Conservation (phyloP, 2,797 vertebrate species). For the Echeneis naucrates region DNA sequence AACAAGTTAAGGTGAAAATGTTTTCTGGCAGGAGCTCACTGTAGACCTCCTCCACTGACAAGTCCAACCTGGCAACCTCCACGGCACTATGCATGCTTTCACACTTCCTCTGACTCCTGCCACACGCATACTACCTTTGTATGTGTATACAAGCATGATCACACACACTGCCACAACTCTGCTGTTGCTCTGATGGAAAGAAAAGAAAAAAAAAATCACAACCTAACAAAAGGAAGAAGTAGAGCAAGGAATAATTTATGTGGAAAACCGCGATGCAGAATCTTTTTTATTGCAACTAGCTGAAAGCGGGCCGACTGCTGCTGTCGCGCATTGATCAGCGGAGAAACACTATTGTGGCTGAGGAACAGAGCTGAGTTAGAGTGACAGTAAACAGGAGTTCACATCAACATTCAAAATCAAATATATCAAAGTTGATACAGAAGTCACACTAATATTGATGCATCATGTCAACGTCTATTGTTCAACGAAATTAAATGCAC, state of each 20-base stretch:
- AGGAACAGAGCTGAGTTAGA: not conserved
- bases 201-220: constrained; percentile 29
- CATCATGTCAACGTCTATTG: not conserved
- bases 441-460: not conserved
- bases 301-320: not conserved
- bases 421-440: not conserved
- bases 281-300: not conserved
- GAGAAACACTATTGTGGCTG: constrained; percentile 9
- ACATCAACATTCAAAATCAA: not conserved
- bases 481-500: not conserved
- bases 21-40: constrained; percentile 59
- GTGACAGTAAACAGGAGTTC: not conserved
- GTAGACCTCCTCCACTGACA: constrained; percentile 44
- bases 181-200: constrained; percentile 27
- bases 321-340: not conserved
- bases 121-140: not conserved
- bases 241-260: constrained; percentile 45
- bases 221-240: constrained; percentile 32
- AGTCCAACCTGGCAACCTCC: constrained; percentile 39
- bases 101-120: constrained; percentile 15
- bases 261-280: constrained; percentile 14
- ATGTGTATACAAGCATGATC: constrained; percentile 3
- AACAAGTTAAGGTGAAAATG: constrained; percentile 74
- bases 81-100: constrained; percentile 19
- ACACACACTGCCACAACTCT: not conserved